These are phyloP conservation scores for Sebastes fasciatus DNA, from an alignment of 2,113 vertebrate genomes.

Conservation along the genomic window DNA sequence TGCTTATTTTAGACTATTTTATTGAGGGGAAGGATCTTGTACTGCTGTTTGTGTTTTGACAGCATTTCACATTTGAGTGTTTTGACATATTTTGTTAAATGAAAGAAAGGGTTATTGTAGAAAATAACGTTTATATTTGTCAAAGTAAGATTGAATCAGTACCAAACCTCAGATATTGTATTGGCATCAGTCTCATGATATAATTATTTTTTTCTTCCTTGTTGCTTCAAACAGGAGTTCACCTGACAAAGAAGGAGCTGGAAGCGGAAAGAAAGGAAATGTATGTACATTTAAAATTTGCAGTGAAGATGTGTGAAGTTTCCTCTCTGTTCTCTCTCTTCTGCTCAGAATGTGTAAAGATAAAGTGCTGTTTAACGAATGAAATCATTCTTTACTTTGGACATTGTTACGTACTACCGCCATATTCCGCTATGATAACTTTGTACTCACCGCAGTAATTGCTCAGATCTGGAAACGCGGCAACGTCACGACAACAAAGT, in stretches of 20 bases:
- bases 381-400: neutral
- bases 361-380: neutral
- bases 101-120: no score
- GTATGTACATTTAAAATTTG: constrained; percentile 58
- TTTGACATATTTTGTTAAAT: no score
- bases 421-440: neutral
- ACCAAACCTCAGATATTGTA: neutral
- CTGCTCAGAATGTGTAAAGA: neutral
- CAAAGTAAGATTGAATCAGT: neutral
- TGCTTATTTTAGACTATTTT: neutral
- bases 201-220: constrained; percentile 21
- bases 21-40: neutral
- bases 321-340: neutral
- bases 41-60: neutral
- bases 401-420: neutral
- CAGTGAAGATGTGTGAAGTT: neutral
- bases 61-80: neutral
- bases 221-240: constrained; percentile 87
- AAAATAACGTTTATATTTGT: neutral
- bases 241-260: constrained; percentile 94
- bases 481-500: neutral
- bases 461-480: neutral
- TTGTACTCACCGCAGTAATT: neutral
- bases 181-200: neutral
- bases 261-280: constrained; percentile 85